These are phyloP conservation scores for Mechanitis messenoides DNA, from an alignment of 2,888 invertebrate species.

Conservation along the genomic window DNA sequence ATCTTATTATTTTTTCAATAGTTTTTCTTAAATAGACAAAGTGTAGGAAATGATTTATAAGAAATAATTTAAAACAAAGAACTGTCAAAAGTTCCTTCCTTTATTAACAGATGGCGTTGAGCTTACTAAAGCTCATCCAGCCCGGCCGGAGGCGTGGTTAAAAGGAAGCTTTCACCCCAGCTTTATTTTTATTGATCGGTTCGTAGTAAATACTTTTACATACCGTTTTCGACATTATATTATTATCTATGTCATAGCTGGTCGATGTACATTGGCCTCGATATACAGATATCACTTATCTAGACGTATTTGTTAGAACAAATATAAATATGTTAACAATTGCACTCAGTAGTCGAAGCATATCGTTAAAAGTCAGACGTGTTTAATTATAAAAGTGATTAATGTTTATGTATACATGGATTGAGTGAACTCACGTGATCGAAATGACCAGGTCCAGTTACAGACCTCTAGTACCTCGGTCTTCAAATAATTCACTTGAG, in stretches of 20 bases:
- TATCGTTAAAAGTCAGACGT: constrained; percentile 46
- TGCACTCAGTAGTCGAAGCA: constrained; percentile 50
- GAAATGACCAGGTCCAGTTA: constrained; percentile 69
- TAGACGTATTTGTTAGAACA: constrained; percentile 35
- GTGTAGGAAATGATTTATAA: constrained; percentile 54
- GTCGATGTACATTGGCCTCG: constrained; percentile 37
- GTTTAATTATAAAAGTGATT: constrained; percentile 27
- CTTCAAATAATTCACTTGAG: constrained; percentile 62
- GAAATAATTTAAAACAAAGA: constrained; percentile 36
- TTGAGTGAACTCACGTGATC: constrained; percentile 19
- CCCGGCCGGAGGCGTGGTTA: constrained; percentile 55
- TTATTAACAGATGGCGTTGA: constrained; percentile 52
- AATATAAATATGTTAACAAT: constrained; percentile 41
- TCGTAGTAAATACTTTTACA: constrained; percentile 49
- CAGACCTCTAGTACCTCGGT: constrained; percentile 62
- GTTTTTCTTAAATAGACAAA: not conserved
- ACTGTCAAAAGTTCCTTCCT: constrained; percentile 7
- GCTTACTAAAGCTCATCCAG: constrained; percentile 38
- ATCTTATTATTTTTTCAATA: not conserved
- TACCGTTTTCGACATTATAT: constrained; percentile 45
- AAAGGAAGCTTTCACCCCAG: constrained; percentile 59
- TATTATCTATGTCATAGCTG: constrained; percentile 34
- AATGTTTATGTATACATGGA: constrained; percentile 16
- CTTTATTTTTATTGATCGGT: constrained; percentile 60
- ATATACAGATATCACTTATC: constrained; percentile 47